A percentile compares a stretch with the other conserved stretches of the same genome.
These are phyloP conservation scores for Oreohelix idahoensis DNA, from an alignment of 1,140 invertebrate species.

Conservation along the genomic window DNA sequence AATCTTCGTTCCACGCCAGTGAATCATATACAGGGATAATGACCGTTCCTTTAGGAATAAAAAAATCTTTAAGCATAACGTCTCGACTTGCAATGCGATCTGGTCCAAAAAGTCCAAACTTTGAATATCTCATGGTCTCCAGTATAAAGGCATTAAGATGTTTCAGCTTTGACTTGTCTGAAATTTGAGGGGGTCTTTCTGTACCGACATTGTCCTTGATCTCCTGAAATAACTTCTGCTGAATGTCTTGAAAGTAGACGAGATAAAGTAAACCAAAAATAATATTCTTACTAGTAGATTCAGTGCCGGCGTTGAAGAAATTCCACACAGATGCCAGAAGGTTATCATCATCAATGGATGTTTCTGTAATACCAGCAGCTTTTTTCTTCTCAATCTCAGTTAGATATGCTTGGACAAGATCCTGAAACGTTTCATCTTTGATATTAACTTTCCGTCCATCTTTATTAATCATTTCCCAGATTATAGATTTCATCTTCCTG, in stretches of 20 bases:
- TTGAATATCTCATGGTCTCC: conserved; percentile 31
- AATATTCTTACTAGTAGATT: conserved; percentile 48
- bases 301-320: conserved; percentile 52
- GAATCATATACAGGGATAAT: conserved; percentile 64
- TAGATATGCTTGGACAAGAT: conserved; percentile 53
- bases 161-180: conserved; percentile 43
- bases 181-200: conserved; percentile 74
- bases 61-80: conserved; percentile 58
- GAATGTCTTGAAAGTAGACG: too few species aligned
- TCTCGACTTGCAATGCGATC: conserved; percentile 59
- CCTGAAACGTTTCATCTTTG: conserved; percentile 38
- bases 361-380: conserved; percentile 19
- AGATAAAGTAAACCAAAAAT: conserved; percentile 87
- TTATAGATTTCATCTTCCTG: conserved; percentile 11
- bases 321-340: too few species aligned
- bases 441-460: conserved; percentile 23
- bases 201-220: conserved; percentile 90
- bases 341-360: conserved; percentile 39
- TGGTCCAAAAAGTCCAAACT: conserved; percentile 65
- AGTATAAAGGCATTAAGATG: conserved; percentile 51
- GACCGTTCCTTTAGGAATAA: conserved; percentile 62
- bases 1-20: conserved; percentile 60
- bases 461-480: conserved; percentile 17
- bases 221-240: too few species aligned
- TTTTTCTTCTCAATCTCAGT: conserved; percentile 38